Evolutionary conservation across 1,140 invertebrate species (phyloP), one percentile per base, ranked within the genome.

Genomic region (Glomeris maerens): DNA sequence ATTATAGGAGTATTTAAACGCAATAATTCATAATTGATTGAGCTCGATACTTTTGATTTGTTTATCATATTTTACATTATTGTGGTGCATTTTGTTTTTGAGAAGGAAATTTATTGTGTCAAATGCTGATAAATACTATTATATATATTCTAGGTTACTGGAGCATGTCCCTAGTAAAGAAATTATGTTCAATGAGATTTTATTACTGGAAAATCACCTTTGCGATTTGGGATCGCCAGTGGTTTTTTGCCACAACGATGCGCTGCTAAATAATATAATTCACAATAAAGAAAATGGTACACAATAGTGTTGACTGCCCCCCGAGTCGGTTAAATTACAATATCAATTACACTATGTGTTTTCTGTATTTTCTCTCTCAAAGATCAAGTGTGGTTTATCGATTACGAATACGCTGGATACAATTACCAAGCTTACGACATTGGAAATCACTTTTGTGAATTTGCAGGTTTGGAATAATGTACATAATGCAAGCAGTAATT

Each of bases 351-450:
- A 49, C n/a, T 28, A 45, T 50, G 31, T 14, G 48, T 31, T 27
- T 60, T 57, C 7, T 49, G n/a, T 31, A 4, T 48, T 50, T 26
- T 50, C 47, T 27, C 26, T 20, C 72, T 72, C 56, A 51, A 59
- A 63, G 70, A 69, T 22, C 58, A 58, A 50, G 79, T 97, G 2
- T 80, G 79, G 21, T 98, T 98, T 65, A 98, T 98, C 60, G 95
- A 98, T 69, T 98, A 89, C 69, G 95, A 98, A 67, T 98, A 98
- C 71, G 84, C 86, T 4, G 82, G 77, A 52, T 81, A 81, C 59
- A 98, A 98, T 70, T 94, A 88, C 71, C 87, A 93, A 68, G 83
- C 89, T 1, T 98, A 78, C 69, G 95, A 98, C 70, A 93, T 98
- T 65, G 94, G 82, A 14, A 96, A 98, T 74, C 93, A 98, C 73